phyloP scores from a whole-genome alignment of 2,888 invertebrate genomes.

The Carterocephalus palaemon region DNA sequence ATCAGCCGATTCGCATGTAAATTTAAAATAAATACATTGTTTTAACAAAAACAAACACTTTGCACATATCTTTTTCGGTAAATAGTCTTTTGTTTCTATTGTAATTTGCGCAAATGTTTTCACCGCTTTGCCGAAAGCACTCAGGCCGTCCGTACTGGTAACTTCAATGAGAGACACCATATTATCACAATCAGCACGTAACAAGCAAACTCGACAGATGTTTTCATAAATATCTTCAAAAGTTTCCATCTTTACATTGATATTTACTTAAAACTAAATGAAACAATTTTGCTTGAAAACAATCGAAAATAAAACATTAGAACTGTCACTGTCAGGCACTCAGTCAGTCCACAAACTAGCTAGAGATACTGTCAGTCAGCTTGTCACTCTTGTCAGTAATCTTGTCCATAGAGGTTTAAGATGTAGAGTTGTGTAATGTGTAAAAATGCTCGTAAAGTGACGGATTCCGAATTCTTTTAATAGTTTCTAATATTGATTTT shows the following conservation, averaged over 20 bases:
- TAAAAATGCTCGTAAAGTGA: no score
- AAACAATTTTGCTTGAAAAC: not conserved
- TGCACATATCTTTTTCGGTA: slow-evolving; percentile 55
- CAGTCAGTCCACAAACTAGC: no score
- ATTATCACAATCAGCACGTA: slow-evolving; percentile 39
- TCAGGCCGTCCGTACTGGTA: slow-evolving; percentile 43
- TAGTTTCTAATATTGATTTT: no score
- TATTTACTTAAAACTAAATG: not conserved
- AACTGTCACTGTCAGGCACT: not conserved
- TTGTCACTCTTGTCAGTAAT: no score
- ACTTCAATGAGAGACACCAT: slow-evolving; percentile 54
- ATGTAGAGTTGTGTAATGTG: no score
- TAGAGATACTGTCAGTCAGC: no score
- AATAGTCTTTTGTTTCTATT: slow-evolving; percentile 44
- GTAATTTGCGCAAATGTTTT: slow-evolving; percentile 47
- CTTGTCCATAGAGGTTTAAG: no score
- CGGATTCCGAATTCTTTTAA: no score
- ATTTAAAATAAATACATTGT: slow-evolving; percentile 57
- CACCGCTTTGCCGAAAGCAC: slow-evolving; percentile 53
- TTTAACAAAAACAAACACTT: slow-evolving; percentile 53
- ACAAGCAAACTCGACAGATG: slow-evolving; percentile 61
- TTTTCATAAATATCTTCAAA: slow-evolving; percentile 48
- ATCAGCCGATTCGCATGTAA: slow-evolving; percentile 55
- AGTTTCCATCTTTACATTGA: slow-evolving; percentile 29
- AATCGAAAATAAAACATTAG: not conserved